phyloP scores from a whole-genome alignment of 2,113 vertebrate species.

The Erythrolamprus reginae region DNA sequence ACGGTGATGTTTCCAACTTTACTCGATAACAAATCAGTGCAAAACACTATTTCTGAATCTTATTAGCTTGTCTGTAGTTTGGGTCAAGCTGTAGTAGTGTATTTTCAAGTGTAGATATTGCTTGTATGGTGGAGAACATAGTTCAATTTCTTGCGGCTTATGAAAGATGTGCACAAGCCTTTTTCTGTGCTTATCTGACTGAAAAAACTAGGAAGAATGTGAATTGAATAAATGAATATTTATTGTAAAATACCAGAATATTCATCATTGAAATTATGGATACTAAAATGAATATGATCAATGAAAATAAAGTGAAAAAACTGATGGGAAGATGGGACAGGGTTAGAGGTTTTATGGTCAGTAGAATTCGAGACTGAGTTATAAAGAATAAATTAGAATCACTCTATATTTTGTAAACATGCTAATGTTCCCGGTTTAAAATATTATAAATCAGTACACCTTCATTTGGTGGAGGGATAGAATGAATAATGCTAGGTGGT shows the following conservation, averaged over 20 bases:
- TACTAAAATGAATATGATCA: too few relatives aligned
- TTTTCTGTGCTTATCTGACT: background rate
- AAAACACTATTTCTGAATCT: background rate
- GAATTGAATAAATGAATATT: background rate
- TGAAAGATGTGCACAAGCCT: background rate
- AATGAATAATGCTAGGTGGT: too few relatives aligned
- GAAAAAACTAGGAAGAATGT: background rate
- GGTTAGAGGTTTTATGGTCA: too few relatives aligned
- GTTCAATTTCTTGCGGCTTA: background rate
- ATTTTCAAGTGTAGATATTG: background rate
- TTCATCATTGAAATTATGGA: too few relatives aligned
- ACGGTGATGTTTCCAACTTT: rapidly evolving
- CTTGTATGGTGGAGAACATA: background rate
- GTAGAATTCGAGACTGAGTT: too few relatives aligned
- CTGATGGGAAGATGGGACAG: too few relatives aligned
- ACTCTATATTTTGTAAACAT: too few relatives aligned
- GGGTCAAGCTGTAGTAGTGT: background rate
- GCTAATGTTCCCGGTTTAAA: too few relatives aligned
- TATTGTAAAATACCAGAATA: background rate
- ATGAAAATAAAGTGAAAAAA: too few relatives aligned
- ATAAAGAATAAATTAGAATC: too few relatives aligned
- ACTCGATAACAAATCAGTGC: background rate
- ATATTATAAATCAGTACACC: too few relatives aligned
- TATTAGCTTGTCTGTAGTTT: background rate
- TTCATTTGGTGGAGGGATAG: too few relatives aligned